Conservation (phyloP, 2,888 invertebrate species). For the Scaptomyza caliginosa region DNA sequence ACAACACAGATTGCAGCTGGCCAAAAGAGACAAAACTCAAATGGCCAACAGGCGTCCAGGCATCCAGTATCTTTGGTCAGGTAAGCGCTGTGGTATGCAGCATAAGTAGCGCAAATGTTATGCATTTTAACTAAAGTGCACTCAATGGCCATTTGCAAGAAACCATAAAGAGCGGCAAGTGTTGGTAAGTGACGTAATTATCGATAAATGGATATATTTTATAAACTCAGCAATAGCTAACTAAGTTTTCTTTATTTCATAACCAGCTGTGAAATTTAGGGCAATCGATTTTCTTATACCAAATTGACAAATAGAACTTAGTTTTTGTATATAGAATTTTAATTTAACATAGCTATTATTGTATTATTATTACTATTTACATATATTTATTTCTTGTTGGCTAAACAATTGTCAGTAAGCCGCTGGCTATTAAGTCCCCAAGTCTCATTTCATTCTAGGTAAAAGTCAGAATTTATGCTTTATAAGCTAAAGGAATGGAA, state of each 20-base stretch:
- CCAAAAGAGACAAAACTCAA: conserved; percentile 6
- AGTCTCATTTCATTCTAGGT: conserved; percentile 35
- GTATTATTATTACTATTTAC: too few relatives aligned
- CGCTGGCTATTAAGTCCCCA: conserved; percentile 23
- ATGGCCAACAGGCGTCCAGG: conserved; percentile 1
- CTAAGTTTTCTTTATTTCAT: too few relatives aligned
- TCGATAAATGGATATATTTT: conserved; percentile 58
- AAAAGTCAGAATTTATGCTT: conserved; percentile 69
- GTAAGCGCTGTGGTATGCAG: conserved; percentile 44
- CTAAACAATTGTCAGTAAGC: conserved; percentile 25
- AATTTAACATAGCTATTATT: too few relatives aligned
- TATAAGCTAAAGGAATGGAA: conserved; percentile 38
- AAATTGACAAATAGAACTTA: too few relatives aligned
- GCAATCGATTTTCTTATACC: too few relatives aligned
- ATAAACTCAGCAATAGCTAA: too few relatives aligned
- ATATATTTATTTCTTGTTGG: neutral
- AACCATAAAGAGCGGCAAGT: conserved; percentile 25
- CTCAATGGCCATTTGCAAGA: conserved; percentile 36
- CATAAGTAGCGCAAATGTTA: conserved; percentile 72
- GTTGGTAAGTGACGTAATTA: conserved; percentile 61
- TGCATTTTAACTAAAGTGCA: conserved; percentile 62
- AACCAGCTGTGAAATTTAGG: neutral
- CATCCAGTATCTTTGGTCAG: conserved; percentile 16
- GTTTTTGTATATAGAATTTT: too few relatives aligned
- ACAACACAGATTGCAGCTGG: conserved; percentile 43